Evolutionary conservation across 1,140 invertebrate genomes (phyloP).

Genomic region (Yoshiicerus persimilis): DNA sequence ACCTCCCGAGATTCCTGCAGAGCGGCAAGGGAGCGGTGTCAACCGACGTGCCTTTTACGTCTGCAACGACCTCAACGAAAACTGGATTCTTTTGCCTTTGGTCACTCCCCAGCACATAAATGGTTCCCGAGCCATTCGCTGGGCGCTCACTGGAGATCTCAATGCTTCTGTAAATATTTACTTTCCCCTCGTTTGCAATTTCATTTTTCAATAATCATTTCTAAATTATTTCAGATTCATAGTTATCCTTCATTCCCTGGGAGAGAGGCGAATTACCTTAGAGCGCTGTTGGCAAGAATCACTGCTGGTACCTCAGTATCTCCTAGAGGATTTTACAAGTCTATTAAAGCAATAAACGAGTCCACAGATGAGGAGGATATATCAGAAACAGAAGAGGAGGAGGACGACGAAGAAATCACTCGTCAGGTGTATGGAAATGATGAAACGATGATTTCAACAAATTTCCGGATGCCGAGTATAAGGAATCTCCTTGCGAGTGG

Average conservation of each 20-base stretch:
- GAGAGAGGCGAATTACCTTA: conserved; percentile 75
- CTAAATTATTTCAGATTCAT: conserved; percentile 56
- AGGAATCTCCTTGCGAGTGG: conserved; percentile 62
- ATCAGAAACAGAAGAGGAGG: conserved; percentile 55
- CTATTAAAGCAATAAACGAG: conserved; percentile 27
- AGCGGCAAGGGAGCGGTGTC: conserved; percentile 31
- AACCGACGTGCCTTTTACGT: conserved; percentile 66
- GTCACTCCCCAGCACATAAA: conserved; percentile 71
- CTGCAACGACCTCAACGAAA: conserved; percentile 66
- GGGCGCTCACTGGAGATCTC: conserved; percentile 70
- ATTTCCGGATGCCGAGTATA: conserved; percentile 56
- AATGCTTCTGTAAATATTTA: conserved; percentile 62
- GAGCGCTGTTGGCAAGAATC: conserved; percentile 81
- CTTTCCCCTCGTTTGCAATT: too few species aligned
- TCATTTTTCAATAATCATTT: neutral
- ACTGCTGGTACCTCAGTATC: conserved; percentile 71
- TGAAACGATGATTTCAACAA: conserved; percentile 1
- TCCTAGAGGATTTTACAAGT: conserved; percentile 61
- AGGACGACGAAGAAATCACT: conserved; percentile 58
- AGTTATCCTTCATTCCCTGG: conserved; percentile 74
- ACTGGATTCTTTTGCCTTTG: conserved; percentile 70
- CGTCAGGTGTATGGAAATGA: conserved; percentile 18
- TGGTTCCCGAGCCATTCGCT: conserved; percentile 65
- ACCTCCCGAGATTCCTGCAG: conserved; percentile 25
- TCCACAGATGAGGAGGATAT: conserved; percentile 40